phyloP scores from a whole-genome alignment of 1,140 invertebrate species.

The Helicoverpa zea region DNA sequence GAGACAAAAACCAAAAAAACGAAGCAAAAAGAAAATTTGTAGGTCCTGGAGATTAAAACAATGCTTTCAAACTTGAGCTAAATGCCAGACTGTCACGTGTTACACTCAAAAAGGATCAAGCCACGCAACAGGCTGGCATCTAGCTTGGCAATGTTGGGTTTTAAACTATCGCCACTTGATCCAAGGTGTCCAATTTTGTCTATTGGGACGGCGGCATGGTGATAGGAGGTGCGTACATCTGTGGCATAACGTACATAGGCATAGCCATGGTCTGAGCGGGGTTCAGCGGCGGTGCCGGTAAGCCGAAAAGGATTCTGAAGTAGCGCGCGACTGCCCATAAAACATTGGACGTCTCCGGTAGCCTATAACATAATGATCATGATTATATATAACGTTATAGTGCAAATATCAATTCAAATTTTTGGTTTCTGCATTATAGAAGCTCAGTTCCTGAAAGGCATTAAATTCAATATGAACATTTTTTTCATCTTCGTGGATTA shows the following conservation, averaged over 20 bases:
- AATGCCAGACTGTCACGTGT: slow-evolving; percentile 82
- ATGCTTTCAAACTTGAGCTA: slow-evolving; percentile 72
- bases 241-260: slow-evolving; percentile 79
- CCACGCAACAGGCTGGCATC: slow-evolving; percentile 82
- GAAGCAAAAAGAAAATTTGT: slow-evolving; percentile 55
- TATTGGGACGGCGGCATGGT: slow-evolving; percentile 70
- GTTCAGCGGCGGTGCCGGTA: slow-evolving; percentile 76
- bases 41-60: slow-evolving; percentile 74
- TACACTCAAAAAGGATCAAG: slow-evolving; percentile 71
- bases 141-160: slow-evolving; percentile 66
- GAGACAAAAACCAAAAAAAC: neutral
- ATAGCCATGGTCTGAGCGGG: slow-evolving; percentile 74
- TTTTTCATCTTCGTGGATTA: too few species aligned
- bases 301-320: slow-evolving; percentile 83
- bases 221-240: slow-evolving; percentile 72
- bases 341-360: slow-evolving; percentile 84
- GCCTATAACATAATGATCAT: slow-evolving; percentile 65
- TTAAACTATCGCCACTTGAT: slow-evolving; percentile 77
- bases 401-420: slow-evolving; percentile 77
- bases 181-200: slow-evolving; percentile 81
- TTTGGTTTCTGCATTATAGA: slow-evolving; percentile 1
- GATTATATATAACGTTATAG: slow-evolving; percentile 49
- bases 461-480: neutral
- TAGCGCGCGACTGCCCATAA: slow-evolving; percentile 85
- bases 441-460: neutral